Conservation (phyloP, 2,797 vertebrate genomes). For the Sarcoramphus papa region DNA sequence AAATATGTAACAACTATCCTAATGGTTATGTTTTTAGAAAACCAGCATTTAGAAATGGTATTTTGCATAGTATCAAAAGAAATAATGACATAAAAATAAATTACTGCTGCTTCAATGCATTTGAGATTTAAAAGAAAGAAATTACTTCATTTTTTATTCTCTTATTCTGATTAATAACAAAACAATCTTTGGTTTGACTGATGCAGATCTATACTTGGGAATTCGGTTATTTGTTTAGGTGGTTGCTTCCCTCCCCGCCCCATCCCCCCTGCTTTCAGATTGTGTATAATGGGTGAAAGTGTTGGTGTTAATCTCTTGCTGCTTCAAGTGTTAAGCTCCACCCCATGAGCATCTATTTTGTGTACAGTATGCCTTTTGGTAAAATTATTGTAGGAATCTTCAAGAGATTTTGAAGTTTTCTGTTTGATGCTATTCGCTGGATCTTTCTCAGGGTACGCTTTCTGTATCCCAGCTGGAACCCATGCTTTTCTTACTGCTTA, state of each 20-base stretch:
- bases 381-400: background rate
- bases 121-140: slow-evolving; percentile 29
- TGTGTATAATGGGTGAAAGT: background rate
- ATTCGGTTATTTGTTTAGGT: background rate
- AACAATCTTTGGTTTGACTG: background rate
- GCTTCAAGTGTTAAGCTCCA: background rate
- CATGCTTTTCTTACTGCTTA: background rate
- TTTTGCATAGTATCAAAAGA: slow-evolving; percentile 59
- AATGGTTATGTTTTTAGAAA: slow-evolving; percentile 71
- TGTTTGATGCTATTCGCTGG: background rate
- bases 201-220: background rate
- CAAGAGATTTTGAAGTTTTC: background rate
- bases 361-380: background rate
- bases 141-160: slow-evolving; percentile 13
- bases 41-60: slow-evolving; percentile 56
- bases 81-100: slow-evolving; percentile 52
- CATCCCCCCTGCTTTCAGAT: background rate
- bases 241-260: background rate
- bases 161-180: slow-evolving; percentile 11
- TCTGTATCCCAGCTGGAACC: background rate
- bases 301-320: background rate
- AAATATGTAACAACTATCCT: slow-evolving; percentile 78
- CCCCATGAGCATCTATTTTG: background rate
- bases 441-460: background rate
- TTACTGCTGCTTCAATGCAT: slow-evolving; percentile 34